Conservation (phyloP, 2,888 invertebrate species). For the Pristionchus exspectatus region DNA sequence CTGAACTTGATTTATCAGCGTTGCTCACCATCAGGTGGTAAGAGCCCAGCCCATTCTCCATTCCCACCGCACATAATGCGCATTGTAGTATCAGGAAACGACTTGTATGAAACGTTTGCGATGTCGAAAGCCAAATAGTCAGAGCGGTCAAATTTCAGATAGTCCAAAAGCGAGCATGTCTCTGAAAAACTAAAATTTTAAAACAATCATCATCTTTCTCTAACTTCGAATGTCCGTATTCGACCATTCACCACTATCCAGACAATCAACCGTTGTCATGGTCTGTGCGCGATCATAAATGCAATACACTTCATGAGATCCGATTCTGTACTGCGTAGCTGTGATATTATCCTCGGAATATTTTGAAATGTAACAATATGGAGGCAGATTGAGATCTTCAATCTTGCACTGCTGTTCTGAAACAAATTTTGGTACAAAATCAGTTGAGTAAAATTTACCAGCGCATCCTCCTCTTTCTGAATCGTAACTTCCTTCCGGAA, state of each 20-base stretch:
- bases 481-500: background rate
- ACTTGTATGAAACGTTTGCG: background rate
- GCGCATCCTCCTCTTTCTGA: background rate
- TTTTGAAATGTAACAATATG: background rate
- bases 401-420: conserved; percentile 4
- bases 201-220: background rate
- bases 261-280: background rate
- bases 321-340: background rate
- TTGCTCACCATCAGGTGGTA: background rate
- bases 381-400: background rate
- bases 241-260: background rate
- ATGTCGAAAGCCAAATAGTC: background rate
- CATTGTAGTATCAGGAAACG: background rate
- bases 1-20: background rate
- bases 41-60: background rate
- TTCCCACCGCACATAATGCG: background rate
- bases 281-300: background rate
- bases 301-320: background rate
- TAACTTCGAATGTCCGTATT: background rate
- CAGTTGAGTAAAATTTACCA: background rate
- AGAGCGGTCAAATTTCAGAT: background rate
- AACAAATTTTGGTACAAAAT: background rate
- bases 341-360: background rate
- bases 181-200: background rate
- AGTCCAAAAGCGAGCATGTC: background rate